A percentile compares a stretch with the other conserved stretches of the same genome.
Evolutionary conservation across 2,113 vertebrate species (phyloP).

Genomic region (Chloebia gouldiae): DNA sequence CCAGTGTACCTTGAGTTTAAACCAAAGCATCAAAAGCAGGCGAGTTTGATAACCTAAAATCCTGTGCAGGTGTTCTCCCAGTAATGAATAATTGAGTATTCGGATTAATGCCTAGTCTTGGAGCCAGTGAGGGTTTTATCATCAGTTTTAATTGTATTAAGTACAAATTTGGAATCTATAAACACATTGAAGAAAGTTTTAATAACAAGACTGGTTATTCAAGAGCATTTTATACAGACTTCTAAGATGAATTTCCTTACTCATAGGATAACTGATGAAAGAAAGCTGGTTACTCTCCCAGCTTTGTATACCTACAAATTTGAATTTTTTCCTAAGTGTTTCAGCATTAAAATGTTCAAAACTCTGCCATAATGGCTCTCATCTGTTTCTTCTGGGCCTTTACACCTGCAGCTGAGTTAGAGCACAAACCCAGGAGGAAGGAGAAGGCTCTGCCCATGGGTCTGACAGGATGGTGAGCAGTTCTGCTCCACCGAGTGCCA

Average conservation of each 20-base stretch:
- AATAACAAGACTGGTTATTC: not conserved
- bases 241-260: not conserved
- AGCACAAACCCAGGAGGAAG: not conserved
- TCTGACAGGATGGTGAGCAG: not conserved
- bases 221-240: not conserved
- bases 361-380: not conserved
- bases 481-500: rapidly evolving
- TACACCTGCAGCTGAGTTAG: not conserved
- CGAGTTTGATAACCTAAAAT: not conserved
- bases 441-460: not conserved
- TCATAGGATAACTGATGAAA: not conserved
- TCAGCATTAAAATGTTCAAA: not conserved
- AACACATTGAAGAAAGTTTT: not conserved
- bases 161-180: not conserved
- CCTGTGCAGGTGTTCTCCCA: not conserved
- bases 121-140: not conserved
- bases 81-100: not conserved
- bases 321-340: not conserved
- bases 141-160: not conserved
- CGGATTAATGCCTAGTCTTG: not conserved
- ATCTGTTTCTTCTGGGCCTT: not conserved
- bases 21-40: not conserved
- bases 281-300: not conserved
- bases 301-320: not conserved
- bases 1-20: not conserved